Percentiles rank a stretch among this genome's conserved stretches.
Evolutionary conservation across 2,797 vertebrate species (phyloP).

Genomic region (Remorina albescens): DNA sequence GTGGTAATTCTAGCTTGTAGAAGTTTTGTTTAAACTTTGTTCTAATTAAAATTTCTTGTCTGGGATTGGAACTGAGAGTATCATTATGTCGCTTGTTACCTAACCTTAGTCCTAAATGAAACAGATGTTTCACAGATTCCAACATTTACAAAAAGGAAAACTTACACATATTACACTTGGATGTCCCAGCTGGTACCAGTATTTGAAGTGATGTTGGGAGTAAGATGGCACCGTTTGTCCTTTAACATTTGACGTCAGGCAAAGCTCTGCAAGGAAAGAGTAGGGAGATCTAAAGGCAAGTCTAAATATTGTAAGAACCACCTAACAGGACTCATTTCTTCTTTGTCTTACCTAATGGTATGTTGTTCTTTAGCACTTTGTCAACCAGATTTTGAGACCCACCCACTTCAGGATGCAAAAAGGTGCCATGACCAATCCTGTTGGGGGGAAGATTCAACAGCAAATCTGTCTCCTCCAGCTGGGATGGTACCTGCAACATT

Average conservation of each 20-base stretch:
- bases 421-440: slow-evolving; percentile 97
- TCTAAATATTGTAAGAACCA: neutral
- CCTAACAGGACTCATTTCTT: neutral
- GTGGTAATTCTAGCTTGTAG: neutral
- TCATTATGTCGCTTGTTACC: neutral
- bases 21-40: neutral
- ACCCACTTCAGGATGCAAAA: slow-evolving; percentile 84
- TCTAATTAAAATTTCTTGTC: too few relatives aligned
- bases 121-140: neutral
- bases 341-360: slow-evolving; percentile 89
- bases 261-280: slow-evolving; percentile 86
- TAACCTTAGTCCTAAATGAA: neutral
- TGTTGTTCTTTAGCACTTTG: slow-evolving; percentile 86
- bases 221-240: slow-evolving; percentile 91
- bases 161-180: slow-evolving; percentile 95
- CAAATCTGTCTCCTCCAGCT: slow-evolving; percentile 90
- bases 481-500: slow-evolving; percentile 88
- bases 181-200: slow-evolving; percentile 92
- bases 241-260: slow-evolving; percentile 96
- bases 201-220: slow-evolving; percentile 93
- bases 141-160: slow-evolving; percentile 16
- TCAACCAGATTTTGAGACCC: slow-evolving; percentile 88
- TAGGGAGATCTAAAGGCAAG: neutral
- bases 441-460: slow-evolving; percentile 93
- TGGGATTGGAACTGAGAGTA: neutral